A percentile compares a stretch with the other conserved stretches of the same genome.
These are phyloP conservation scores for Rhizoglyphus robini DNA, from an alignment of 1,140 invertebrate species.

Conservation along the genomic window DNA sequence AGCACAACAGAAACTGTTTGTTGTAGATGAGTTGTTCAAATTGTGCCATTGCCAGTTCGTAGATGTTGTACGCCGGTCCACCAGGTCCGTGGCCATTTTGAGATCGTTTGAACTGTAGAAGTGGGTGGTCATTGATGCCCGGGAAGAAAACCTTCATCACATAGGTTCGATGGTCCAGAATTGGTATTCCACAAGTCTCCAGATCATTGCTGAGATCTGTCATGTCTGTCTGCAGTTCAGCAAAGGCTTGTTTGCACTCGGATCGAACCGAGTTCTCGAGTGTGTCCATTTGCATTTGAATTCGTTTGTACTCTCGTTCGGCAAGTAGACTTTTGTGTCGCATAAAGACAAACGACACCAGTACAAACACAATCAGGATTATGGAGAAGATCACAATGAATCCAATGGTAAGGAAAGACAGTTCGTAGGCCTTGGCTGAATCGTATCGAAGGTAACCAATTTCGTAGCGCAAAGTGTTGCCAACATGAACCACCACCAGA, in stretches of 20 bases:
- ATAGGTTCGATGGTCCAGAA: slow-evolving; percentile 85
- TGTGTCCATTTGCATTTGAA: slow-evolving; percentile 99
- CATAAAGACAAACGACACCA: slow-evolving; percentile 72
- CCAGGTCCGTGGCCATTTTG: slow-evolving; percentile 6
- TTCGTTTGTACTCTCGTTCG: slow-evolving; percentile 86
- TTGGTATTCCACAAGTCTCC: slow-evolving; percentile 87
- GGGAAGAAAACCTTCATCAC: slow-evolving; percentile 98
- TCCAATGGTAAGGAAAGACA: slow-evolving; percentile 44
- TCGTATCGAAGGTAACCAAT: slow-evolving; percentile 76
- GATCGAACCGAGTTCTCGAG: slow-evolving; percentile 91
- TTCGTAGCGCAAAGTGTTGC: slow-evolving; percentile 64
- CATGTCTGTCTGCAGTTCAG: slow-evolving; percentile 98
- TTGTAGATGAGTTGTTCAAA: slow-evolving; percentile 86
- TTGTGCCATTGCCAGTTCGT: slow-evolving; percentile 80
- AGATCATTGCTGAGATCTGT: slow-evolving; percentile 90
- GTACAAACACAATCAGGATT: slow-evolving; percentile 21
- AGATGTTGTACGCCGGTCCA: slow-evolving; percentile 34
- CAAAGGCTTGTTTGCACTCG: slow-evolving; percentile 97
- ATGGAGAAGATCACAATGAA: slow-evolving; percentile 24
- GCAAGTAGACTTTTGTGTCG: slow-evolving; percentile 82
- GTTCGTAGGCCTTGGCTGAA: slow-evolving; percentile 61
- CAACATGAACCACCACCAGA: slow-evolving; percentile 46
- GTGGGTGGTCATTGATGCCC: slow-evolving; percentile 76
- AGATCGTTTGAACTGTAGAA: slow-evolving; percentile 31
- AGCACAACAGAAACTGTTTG: slow-evolving; percentile 76